Base-by-base conservation (phyloP, 2,888 invertebrate species). In the Mythimna ferrago region DNA sequence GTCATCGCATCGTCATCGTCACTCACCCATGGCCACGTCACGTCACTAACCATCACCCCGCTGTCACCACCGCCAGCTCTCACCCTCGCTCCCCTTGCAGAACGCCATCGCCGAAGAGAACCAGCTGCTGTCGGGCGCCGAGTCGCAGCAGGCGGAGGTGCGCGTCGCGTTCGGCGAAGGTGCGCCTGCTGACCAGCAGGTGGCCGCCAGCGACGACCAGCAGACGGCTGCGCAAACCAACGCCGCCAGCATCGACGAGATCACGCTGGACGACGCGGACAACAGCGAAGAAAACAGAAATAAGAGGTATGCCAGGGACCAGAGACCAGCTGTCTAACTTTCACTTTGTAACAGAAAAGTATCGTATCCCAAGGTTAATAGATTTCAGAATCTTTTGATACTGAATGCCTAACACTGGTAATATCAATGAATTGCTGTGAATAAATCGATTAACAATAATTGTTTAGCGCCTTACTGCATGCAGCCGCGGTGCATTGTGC, bases 201-300 rank as follows among this genome's bases (percentile, higher is more conserved):
- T 62, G 83, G 93, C 80, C 69, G 89, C 82, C 79, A 88, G 84
- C 86, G 93, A 94, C 56, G 96, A 96, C 89, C 96, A 96, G 86
- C 93, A 94, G 79, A 90, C 97, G 65, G 96, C 97, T 38, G 97
- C 97, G 66, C 97, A 97, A 87, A 97, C 97, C 86, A 97, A 97
- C 88, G 95, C 96, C 67, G 97, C 97, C 76, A 96, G 97, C 87
- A 97, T 98, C 83, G 97, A 97, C 88, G 97, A 98, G 90, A 97
- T 98, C 89, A 96, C 97, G 6, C 94, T 98, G 85, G 97, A 97
- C 83, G 97, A 98, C 88, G 96, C 97, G 71, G 98, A 98, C 86
- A 96, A 94, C 88, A 97, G 97, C 89, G 97, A 98, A 90, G 98
- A 98, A 92, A 98, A 98, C 93, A 97, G 98, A 90, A 98, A 98